Conservation (phyloP, 37 sponge, comb jelly and placozoan species). For the Geodia barretti region DNA sequence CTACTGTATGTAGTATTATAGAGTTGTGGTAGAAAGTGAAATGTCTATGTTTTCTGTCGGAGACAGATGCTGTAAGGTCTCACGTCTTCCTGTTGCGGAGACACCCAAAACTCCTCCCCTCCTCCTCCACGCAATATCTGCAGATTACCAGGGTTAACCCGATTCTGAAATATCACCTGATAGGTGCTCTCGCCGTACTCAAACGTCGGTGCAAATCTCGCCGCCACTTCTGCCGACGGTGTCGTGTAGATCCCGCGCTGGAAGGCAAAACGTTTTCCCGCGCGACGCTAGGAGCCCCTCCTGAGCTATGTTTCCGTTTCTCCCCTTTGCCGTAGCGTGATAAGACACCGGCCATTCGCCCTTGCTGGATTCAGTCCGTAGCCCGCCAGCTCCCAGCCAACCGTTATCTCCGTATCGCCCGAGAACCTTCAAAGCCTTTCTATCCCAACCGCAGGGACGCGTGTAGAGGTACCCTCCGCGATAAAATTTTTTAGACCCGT, state of each 20-base stretch:
- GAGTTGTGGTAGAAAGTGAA: no score
- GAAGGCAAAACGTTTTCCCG: conserved; percentile 2
- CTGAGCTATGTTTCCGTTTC: not conserved
- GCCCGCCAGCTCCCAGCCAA: conserved; percentile 50
- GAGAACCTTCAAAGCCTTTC: conserved; percentile 40
- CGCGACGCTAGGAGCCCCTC: conserved; percentile 6
- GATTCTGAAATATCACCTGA: conserved; percentile 16
- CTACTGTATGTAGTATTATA: no score
- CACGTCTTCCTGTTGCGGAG: conserved; percentile 40
- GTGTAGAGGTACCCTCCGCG: conserved; percentile 35
- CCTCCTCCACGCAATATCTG: not conserved
- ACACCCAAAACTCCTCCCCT: conserved; percentile 47
- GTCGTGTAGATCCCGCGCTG: conserved; percentile 38
- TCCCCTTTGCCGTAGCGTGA: conserved; percentile 29
- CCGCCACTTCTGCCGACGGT: conserved; percentile 15
- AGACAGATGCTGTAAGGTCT: conserved; percentile 22
- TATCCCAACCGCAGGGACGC: conserved; percentile 50
- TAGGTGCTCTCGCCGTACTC: conserved; percentile 20
- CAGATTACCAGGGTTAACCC: conserved; percentile 32
- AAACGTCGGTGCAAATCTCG: conserved; percentile 9
- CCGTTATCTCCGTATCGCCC: conserved; percentile 7
- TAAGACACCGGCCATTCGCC: conserved; percentile 59
- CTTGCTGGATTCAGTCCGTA: conserved; percentile 13
- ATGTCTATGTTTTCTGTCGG: no score
- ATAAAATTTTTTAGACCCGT: conserved; percentile 26